These are phyloP conservation scores for Thripadectes ignobilis DNA, from an alignment of 2,797 vertebrate species.

Conservation along the genomic window DNA sequence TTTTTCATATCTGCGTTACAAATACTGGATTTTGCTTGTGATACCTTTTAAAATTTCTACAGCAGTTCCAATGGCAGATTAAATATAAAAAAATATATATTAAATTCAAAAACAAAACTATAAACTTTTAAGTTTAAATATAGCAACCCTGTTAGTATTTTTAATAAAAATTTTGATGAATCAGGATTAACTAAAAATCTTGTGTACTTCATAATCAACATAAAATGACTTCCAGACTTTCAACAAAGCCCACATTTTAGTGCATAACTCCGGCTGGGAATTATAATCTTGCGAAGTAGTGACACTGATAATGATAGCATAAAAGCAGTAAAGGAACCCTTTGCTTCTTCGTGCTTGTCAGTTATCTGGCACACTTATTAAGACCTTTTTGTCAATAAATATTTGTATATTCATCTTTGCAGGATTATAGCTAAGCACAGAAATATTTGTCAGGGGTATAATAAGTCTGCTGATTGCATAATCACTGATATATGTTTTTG, in stretches of 20 bases:
- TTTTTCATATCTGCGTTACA: background rate
- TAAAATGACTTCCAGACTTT: background rate
- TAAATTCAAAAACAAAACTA: background rate
- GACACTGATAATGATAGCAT: background rate
- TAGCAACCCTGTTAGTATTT: background rate
- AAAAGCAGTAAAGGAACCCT: background rate
- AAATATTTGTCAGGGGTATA: background rate
- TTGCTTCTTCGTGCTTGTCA: background rate
- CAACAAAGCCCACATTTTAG: background rate
- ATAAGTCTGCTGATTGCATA: background rate
- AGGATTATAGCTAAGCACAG: background rate
- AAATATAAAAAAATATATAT: background rate
- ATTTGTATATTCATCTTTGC: background rate
- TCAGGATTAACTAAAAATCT: background rate
- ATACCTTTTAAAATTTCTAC: background rate
- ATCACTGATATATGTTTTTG: background rate
- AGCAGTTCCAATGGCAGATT: background rate
- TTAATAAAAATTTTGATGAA: background rate
- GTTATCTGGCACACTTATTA: background rate
- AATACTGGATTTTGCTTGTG: background rate
- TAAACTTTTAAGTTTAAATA: background rate
- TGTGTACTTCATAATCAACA: background rate
- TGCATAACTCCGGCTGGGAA: background rate
- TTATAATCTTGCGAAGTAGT: background rate
- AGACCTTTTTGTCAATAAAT: background rate